These are phyloP conservation scores for Gymnosoma rotundatum DNA, from an alignment of 2,888 invertebrate genomes.

Conservation along the genomic window DNA sequence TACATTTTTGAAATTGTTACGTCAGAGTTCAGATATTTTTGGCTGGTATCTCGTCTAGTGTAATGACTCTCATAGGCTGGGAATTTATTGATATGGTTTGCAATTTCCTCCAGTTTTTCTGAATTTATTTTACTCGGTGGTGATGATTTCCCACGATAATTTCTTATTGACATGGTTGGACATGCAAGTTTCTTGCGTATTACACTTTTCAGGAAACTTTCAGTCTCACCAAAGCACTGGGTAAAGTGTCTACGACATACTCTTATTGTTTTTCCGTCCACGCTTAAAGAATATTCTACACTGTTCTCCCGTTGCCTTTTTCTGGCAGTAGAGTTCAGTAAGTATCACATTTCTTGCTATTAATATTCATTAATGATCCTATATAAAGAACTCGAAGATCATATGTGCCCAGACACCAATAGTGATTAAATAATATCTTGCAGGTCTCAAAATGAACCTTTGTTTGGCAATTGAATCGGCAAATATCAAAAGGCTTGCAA, in stretches of 20 bases:
- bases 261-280: conserved; percentile 46
- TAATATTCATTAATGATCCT: conserved; percentile 1
- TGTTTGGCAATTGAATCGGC: conserved; percentile 7
- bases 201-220: conserved; percentile 43
- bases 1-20: conserved; percentile 58
- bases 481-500: conserved; percentile 39
- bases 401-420: too few relatives aligned
- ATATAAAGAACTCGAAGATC: too few relatives aligned
- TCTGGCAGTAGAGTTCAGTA: conserved; percentile 12
- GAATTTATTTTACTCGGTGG: conserved; percentile 28
- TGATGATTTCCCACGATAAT: conserved; percentile 28
- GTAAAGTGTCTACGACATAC: conserved; percentile 60
- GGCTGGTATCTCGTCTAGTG: conserved; percentile 41
- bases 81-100: conserved; percentile 44
- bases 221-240: conserved; percentile 59
- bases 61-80: conserved; percentile 57
- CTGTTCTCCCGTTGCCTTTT: conserved; percentile 37
- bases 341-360: conserved; percentile 35
- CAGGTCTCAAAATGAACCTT: too few relatives aligned
- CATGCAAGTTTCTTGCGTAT: conserved; percentile 48
- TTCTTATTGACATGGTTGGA: conserved; percentile 33
- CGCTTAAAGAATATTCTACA: conserved; percentile 36
- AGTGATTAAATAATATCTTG: too few relatives aligned
- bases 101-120: conserved; percentile 34
- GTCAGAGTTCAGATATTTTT: conserved; percentile 39